Evolutionary conservation across 2,797 vertebrate species (phyloP).

Genomic region (Centropyge bicolor): DNA sequence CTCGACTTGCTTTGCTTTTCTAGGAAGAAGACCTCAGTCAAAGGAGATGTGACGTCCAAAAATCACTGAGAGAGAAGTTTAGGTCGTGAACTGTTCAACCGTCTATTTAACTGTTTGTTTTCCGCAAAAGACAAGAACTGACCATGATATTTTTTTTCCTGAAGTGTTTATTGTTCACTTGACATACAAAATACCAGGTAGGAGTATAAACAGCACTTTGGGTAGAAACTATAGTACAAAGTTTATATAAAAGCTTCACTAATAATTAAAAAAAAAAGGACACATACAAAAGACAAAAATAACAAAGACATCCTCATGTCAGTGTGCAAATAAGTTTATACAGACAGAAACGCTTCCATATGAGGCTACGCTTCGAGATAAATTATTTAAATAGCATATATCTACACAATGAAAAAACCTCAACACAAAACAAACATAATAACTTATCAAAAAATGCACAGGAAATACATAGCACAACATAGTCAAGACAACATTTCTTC

Average conservation of each 20-base stretch:
- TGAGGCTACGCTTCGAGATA: slow-evolving; percentile 96
- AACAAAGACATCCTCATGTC: slow-evolving; percentile 92
- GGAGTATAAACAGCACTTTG: slow-evolving; percentile 89
- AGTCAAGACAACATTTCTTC: slow-evolving; percentile 82
- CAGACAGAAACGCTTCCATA: slow-evolving; percentile 97
- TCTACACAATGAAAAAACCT: slow-evolving; percentile 96
- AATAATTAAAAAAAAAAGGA: slow-evolving; percentile 85
- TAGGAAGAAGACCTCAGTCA: slow-evolving; percentile 41
- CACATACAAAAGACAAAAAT: slow-evolving; percentile 86
- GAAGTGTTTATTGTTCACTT: slow-evolving; percentile 92
- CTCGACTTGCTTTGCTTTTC: slow-evolving; percentile 59
- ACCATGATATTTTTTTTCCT: slow-evolving; percentile 57
- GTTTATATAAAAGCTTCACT: slow-evolving; percentile 93
- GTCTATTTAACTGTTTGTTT: slow-evolving; percentile 33
- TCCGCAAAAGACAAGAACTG: slow-evolving; percentile 31
- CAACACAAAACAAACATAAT: slow-evolving; percentile 91
- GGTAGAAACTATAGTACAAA: slow-evolving; percentile 91
- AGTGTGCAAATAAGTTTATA: slow-evolving; percentile 99
- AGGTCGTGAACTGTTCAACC: neutral
- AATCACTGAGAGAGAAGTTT: slow-evolving; percentile 3
- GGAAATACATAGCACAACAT: slow-evolving; percentile 87
- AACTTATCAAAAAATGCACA: slow-evolving; percentile 95
- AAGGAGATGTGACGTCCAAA: slow-evolving; percentile 40
- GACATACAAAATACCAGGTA: slow-evolving; percentile 90
- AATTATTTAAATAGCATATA: slow-evolving; percentile 99